Base-by-base conservation (phyloP, 2,888 invertebrate species). In the Amphiduros pacificus region DNA sequence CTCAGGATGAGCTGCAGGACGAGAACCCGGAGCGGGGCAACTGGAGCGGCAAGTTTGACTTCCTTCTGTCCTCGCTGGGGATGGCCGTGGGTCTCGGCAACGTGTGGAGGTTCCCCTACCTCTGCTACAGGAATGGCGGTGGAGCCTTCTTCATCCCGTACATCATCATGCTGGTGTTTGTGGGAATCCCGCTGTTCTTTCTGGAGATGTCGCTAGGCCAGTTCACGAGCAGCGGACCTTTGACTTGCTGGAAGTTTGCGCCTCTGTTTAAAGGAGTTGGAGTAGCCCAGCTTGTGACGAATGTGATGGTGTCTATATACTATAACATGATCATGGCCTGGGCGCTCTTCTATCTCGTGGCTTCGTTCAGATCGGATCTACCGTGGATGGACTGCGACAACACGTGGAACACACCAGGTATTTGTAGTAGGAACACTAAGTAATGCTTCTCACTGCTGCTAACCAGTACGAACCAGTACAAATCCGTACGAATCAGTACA, bases 91-190 rank as follows among this genome's bases (percentile, higher is more conserved):
- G 78, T 0, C 71, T 79, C 24, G 78, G 79, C 6, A 79, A 79
- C 71, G 83, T 88, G 17, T 88, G 88, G 88, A 80, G 88, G 62
- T 88, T 88, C 78, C 88, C 88, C 2, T 88, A 88, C 67, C 70
- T 79, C 6, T 78, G 77, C 62, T 80, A 78, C 68, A 48, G 54
- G 36, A 78, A 78, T 64, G 78, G 78, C 4, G 78, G 78, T 2
- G 82, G 80, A 24, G 80, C 80, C 4, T 81, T 81, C 64, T 70
- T 81, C 26, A 74, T 81, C n/a, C 81, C 81, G 0, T 81, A 78
- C 62, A 63, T 74, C 22, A 66, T 81, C 22, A 79, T 80, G 78
- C 74, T 80, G 70, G 58, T 73, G 11, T 71, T 79, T 11, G 74
- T 79, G 6, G 82, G 81, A 0, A 71, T 81, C 22, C 81, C 82